Evolutionary conservation across 2,113 vertebrate genomes (phyloP).

Genomic region (Copsychus sechellarum): DNA sequence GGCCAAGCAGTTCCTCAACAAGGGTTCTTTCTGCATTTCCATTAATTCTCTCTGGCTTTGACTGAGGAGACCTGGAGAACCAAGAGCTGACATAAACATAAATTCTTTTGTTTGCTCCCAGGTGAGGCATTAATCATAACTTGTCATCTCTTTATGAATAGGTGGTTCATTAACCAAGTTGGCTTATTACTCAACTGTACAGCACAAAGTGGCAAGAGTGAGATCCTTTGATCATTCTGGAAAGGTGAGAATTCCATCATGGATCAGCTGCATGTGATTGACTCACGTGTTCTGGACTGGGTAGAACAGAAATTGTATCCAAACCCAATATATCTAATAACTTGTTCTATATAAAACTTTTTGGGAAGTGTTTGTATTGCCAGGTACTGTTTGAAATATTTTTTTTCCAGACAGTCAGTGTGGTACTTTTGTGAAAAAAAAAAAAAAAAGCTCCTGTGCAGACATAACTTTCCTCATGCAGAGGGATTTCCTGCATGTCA

Average conservation of each 20-base stretch:
- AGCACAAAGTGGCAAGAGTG: constrained; percentile 97
- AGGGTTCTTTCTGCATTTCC: neutral
- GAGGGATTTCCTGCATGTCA: neutral
- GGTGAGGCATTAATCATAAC: neutral
- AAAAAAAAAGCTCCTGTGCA: neutral
- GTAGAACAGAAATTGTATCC: neutral
- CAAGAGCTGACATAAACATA: neutral
- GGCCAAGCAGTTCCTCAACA: neutral
- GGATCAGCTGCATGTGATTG: neutral
- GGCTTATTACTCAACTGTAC: constrained; percentile 97
- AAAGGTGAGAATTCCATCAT: constrained; percentile 75
- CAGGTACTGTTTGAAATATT: neutral
- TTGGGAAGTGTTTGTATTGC: neutral
- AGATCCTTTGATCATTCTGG: constrained; percentile 91
- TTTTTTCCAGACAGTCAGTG: neutral
- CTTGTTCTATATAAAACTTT: neutral
- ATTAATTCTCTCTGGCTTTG: neutral
- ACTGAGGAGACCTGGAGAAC: neutral
- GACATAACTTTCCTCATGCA: neutral
- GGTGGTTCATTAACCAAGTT: constrained; percentile 96
- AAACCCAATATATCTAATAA: neutral
- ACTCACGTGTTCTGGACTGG: neutral
- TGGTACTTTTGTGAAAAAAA: neutral
- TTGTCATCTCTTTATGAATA: constrained; percentile 57
- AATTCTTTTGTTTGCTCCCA: neutral